A percentile compares a stretch with the other conserved stretches of the same genome.
These are phyloP conservation scores for Mustela lutreola DNA, from an alignment of 2,113 vertebrate genomes.

Conservation along the genomic window DNA sequence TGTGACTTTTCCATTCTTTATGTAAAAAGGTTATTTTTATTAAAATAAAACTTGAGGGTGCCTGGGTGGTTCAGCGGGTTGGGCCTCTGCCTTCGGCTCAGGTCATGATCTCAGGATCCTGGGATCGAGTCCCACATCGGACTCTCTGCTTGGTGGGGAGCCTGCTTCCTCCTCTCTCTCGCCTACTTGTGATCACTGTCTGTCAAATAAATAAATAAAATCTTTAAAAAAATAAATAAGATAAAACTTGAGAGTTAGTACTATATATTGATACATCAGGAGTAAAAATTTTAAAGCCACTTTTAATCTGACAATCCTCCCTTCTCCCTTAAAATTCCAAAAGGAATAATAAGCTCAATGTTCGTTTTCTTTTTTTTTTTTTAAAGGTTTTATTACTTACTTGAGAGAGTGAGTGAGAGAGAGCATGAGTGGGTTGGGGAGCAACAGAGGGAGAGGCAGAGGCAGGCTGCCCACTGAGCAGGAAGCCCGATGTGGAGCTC, in stretches of 20 bases:
- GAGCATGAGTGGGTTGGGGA: too few species aligned
- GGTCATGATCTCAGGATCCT: too few species aligned
- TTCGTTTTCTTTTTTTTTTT: neutral
- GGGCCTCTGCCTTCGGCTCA: too few species aligned
- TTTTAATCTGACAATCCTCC: neutral
- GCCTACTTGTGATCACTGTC: too few species aligned
- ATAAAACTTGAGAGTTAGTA: neutral
- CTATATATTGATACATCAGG: neutral
- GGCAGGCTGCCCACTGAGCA: neutral
- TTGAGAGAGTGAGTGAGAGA: too few species aligned
- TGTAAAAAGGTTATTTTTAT: neutral
- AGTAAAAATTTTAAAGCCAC: neutral
- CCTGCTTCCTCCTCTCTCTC: too few species aligned
- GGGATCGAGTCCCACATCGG: too few species aligned
- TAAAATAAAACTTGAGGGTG: constrained; percentile 6
- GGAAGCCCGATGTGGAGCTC: neutral
- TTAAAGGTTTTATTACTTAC: too few species aligned
- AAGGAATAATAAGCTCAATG: neutral
- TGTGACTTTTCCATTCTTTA: neutral
- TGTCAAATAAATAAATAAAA: too few species aligned
- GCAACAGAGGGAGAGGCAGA: neutral
- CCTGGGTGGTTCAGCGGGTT: too few species aligned
- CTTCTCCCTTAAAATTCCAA: neutral
- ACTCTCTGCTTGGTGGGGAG: too few species aligned
- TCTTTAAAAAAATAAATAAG: too few species aligned